These are phyloP conservation scores for Catonia carolina DNA, from an alignment of 2,888 invertebrate genomes.

Conservation along the genomic window DNA sequence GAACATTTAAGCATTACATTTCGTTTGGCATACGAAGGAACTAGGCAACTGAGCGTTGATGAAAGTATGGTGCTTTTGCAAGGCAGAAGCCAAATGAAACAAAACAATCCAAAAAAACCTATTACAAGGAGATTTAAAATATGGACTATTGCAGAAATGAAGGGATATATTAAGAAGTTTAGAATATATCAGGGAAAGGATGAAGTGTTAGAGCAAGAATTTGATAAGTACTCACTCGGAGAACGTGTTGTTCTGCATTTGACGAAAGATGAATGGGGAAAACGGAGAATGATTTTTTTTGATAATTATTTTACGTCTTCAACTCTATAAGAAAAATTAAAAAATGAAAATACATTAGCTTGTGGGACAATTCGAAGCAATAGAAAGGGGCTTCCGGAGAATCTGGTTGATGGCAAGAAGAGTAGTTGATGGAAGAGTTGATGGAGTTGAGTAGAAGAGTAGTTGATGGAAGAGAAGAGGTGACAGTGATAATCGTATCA, in stretches of 20 bases:
- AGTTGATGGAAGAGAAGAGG: too few species aligned
- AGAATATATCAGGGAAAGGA: not conserved
- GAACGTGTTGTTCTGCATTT: not conserved
- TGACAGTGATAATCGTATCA: not conserved
- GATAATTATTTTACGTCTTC: not conserved
- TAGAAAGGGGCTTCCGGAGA: not conserved
- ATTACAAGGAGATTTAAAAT: not conserved
- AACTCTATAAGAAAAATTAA: not conserved
- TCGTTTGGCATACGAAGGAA: not conserved
- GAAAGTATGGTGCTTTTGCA: not conserved
- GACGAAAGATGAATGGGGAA: not conserved
- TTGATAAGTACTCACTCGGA: not conserved
- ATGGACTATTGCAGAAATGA: not conserved
- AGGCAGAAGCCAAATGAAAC: not conserved
- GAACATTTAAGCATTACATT: not conserved
- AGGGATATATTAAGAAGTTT: not conserved
- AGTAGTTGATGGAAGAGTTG: too few species aligned
- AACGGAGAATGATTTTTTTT: not conserved
- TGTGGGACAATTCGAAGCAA: not conserved
- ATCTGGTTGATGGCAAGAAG: not conserved
- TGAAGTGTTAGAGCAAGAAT: not conserved
- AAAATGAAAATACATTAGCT: not conserved
- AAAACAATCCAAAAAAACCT: not conserved
- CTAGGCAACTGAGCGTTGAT: not conserved
- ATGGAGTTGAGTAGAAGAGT: too few species aligned